Base-by-base conservation (phyloP, 92 coral and sea anemone species). In the Pocillopora meandrina region DNA sequence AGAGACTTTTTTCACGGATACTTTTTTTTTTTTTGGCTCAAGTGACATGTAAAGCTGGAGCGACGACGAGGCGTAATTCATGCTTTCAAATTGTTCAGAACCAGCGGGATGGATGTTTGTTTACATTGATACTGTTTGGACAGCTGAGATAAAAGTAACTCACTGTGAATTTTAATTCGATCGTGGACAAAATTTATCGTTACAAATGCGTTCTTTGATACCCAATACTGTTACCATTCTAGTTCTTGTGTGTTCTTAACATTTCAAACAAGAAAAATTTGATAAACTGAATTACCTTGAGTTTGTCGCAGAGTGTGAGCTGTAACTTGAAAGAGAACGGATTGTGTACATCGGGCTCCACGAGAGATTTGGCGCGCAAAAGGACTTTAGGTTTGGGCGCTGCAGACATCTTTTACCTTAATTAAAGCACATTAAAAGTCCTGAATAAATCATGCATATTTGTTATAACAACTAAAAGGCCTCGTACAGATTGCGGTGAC, bases 321-420 rank as follows among this genome's bases (percentile, higher is more conserved):
- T 79, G 79, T 65, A 91, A 76, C 33, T 71, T 86, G 83, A 85
- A 89, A 11, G 92, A 71, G 79, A 93, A 93, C 11, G 97, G 97
- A 56, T 93, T 93, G 3, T 79, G 94, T n/a, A 93, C 92, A 64
- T 86, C 91, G 21, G 97, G 97, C 65, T 85, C 89, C 52, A 93
- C 78, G 31, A 93, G 84, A 15, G 97, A 93, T 87, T 93, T 85
- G 73, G 92, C 91, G 86, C 97, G 92, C 42, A 91, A 82, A 60
- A 93, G 31, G 56, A 80, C 82, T 84, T 86, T 91, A 65, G 66
- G 75, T 58, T 91, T 93, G 21, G 72, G 90, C 84, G 77, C 65
- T 47, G 83, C 84, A 18, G 93, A 70, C 93, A 86, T 86, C 6
- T 65, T 52, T 31, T 23, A 64, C 19, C 68, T 68, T 7, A 21